Evolutionary conservation across 2,113 vertebrate species (phyloP), one percentile per base, ranked within the genome.

Genomic region (cattle (Bos taurus)): DNA sequence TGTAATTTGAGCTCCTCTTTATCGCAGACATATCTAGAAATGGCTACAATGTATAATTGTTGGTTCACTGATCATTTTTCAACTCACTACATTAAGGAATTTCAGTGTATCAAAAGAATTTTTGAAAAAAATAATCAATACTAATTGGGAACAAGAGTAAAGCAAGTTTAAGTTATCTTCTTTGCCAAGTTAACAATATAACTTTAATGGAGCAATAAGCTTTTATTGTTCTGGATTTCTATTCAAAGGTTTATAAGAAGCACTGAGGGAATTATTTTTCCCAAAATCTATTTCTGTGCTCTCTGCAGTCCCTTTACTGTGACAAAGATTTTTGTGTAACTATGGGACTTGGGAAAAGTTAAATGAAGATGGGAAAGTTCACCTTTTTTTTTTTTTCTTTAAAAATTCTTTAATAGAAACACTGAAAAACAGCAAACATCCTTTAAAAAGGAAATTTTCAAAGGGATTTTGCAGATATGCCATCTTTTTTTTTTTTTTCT

Each of bases 161-260:
- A 97, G 59, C 54, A 94, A 84, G 43, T 80, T 96, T 71, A 95
- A 96, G 23, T 93, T 95, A 52, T 80, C 23, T 54, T 92, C 85
- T 95, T 93, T 85, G 71, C 48, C 95, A 94, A 90, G 57, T 90
- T 97, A 96, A 91, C 33, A 89, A 89, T 88, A 33, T 96, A 56
- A 85, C 30, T 94, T 93, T 81, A 95, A 95, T 90, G 46, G 36
- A 60, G 5, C 83, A 67, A 71, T 48, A 84, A 62, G 43, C 5
- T 92, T 94, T 95, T 64, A 85, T 93, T 30, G 1, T 85, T 54
- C n/a, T 96, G 30, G 16, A 60, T 88, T 33, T 60, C 60, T 77
- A 87, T 40, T 88, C 52, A 56, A 62, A 81, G 23, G 1, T 92
- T 94, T 87, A 83, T 62, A 96, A 95, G 33, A 30, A 81, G 43